Conservation (phyloP, 2,888 invertebrate genomes). For the Oxyteleia sp. region DNA sequence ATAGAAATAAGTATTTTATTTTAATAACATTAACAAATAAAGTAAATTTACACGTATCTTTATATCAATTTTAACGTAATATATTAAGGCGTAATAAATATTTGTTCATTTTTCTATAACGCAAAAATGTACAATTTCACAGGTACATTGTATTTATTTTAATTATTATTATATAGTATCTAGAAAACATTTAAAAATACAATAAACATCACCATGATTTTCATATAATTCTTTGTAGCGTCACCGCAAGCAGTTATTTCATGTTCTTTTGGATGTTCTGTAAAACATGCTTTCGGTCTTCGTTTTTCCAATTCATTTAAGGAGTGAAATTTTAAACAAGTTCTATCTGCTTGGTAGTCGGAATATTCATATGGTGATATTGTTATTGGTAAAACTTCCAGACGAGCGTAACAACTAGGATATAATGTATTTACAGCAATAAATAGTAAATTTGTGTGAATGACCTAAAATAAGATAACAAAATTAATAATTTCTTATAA, state of each 20-base stretch:
- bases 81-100: too few species aligned
- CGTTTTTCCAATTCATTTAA: conserved; percentile 91
- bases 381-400: conserved; percentile 88
- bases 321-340: conserved; percentile 92
- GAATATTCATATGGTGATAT: conserved; percentile 87
- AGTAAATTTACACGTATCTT: too few species aligned
- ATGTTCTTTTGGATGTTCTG: conserved; percentile 91
- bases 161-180: too few species aligned
- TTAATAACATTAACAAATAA: too few species aligned
- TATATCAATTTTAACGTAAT: too few species aligned
- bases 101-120: too few species aligned
- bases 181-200: too few species aligned
- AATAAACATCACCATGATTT: too few species aligned
- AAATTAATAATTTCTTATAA: too few species aligned
- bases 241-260: conserved; percentile 88
- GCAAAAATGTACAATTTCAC: too few species aligned
- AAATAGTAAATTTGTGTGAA: conserved; percentile 93
- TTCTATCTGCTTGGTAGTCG: conserved; percentile 88
- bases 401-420: conserved; percentile 87
- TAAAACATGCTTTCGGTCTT: conserved; percentile 92
- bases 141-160: too few species aligned
- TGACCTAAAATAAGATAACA: conserved; percentile 88
- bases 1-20: too few species aligned
- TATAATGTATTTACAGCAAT: conserved; percentile 91
- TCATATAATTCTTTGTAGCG: background rate